Conservation (phyloP, 2,113 vertebrate genomes). For the Mus pahari region DNA sequence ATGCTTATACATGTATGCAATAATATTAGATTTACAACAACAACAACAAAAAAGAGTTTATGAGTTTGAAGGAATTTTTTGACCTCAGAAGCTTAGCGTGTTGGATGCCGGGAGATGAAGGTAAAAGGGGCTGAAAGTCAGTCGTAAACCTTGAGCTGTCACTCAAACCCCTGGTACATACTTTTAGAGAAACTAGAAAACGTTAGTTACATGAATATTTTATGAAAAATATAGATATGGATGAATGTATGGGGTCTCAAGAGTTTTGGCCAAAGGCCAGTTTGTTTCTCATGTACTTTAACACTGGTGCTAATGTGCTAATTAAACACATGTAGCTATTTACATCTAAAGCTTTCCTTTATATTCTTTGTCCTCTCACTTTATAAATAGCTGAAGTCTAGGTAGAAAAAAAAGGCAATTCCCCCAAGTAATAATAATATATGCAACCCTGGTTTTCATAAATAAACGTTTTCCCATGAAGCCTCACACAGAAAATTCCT, state of each 20-base stretch:
- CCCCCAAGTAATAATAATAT: conserved; percentile 33
- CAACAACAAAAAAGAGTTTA: neutral
- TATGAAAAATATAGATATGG: neutral
- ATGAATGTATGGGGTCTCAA: neutral
- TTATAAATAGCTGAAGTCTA: conserved; percentile 52
- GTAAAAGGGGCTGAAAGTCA: too few species aligned
- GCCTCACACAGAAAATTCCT: neutral
- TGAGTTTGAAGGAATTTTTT: neutral
- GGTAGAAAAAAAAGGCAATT: conserved; percentile 35
- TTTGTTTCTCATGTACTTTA: neutral
- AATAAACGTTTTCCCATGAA: conserved; percentile 8
- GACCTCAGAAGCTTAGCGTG: too few species aligned
- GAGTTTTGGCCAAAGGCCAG: neutral
- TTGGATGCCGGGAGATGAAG: neutral
- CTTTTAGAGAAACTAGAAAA: conserved; percentile 18
- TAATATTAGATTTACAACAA: neutral
- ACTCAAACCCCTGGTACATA: neutral
- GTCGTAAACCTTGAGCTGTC: neutral
- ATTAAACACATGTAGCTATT: conserved; percentile 35
- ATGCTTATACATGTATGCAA: neutral
- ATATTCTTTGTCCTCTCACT: conserved; percentile 36
- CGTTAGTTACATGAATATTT: neutral
- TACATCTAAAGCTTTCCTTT: conserved; percentile 43
- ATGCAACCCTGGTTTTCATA: conserved; percentile 46
- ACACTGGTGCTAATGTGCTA: neutral